These are phyloP conservation scores for Lates japonicus DNA, from an alignment of 2,797 vertebrate species.

Conservation along the genomic window DNA sequence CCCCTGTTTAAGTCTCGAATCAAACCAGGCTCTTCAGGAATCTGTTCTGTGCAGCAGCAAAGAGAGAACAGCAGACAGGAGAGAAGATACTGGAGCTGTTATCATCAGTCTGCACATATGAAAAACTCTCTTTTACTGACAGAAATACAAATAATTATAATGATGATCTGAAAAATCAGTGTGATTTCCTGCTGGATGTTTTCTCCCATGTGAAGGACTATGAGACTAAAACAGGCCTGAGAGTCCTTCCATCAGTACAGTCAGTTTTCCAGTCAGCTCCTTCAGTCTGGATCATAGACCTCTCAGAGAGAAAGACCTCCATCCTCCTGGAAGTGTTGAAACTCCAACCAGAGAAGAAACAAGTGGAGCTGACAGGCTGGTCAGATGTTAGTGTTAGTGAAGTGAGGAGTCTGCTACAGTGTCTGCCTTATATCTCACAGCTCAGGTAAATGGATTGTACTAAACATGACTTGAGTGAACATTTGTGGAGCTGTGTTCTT, in stretches of 20 bases:
- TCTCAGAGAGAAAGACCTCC: slow-evolving; percentile 53
- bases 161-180: no score
- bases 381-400: slow-evolving; percentile 50
- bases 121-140: no score
- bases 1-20: background rate
- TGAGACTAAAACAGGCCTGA: slow-evolving; percentile 14
- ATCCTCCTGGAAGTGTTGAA: slow-evolving; percentile 56
- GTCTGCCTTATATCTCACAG: slow-evolving; percentile 46
- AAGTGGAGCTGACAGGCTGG: slow-evolving; percentile 33
- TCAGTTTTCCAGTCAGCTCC: slow-evolving; percentile 40
- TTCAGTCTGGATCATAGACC: slow-evolving; percentile 39
- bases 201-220: slow-evolving; percentile 17
- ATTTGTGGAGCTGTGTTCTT: no score
- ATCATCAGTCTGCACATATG: no score
- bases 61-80: no score
- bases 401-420: slow-evolving; percentile 47
- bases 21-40: background rate
- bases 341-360: slow-evolving; percentile 53
- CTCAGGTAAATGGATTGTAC: slow-evolving; percentile 3
- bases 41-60: background rate
- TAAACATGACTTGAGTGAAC: no score
- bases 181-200: slow-evolving; percentile 29
- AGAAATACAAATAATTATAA: no score
- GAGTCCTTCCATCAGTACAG: slow-evolving; percentile 23
- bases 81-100: no score